A percentile compares a stretch with the other conserved stretches of the same genome.
phyloP scores from a whole-genome alignment of 1,140 invertebrate genomes.

The Laupala kohalensis region DNA sequence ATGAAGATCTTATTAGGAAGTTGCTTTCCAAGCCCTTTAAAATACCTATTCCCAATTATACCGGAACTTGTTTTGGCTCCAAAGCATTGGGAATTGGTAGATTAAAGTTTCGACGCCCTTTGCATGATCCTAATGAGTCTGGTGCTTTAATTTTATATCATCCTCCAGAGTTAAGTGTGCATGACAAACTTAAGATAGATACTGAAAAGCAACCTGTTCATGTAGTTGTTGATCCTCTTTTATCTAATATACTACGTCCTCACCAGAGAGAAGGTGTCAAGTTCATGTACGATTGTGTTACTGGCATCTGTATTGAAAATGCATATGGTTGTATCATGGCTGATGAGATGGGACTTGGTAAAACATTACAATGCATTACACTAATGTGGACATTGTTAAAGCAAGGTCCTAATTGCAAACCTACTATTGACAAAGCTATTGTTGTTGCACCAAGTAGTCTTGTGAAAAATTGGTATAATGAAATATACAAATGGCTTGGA shows the following conservation, averaged over 20 bases:
- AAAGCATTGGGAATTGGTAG: conserved; percentile 62
- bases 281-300: conserved; percentile 99
- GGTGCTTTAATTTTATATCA: conserved; percentile 83
- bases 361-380: conserved; percentile 96
- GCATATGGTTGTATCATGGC: conserved; percentile 96
- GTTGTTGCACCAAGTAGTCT: conserved; percentile 94
- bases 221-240: conserved; percentile 86
- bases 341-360: conserved; percentile 95
- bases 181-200: conserved; percentile 69
- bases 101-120: conserved; percentile 49
- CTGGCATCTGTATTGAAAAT: conserved; percentile 73
- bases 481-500: conserved; percentile 93
- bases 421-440: conserved; percentile 80
- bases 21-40: conserved; percentile 84
- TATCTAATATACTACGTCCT: conserved; percentile 82
- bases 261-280: conserved; percentile 99
- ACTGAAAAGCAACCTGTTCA: conserved; percentile 57
- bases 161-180: conserved; percentile 68
- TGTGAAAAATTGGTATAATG: conserved; percentile 99
- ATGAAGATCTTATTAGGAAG: conserved; percentile 68
- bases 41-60: conserved; percentile 87
- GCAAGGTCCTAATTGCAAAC: conserved; percentile 72
- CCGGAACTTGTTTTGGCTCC: conserved; percentile 41
- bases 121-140: conserved; percentile 90
- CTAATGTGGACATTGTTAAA: conserved; percentile 88